Base-by-base conservation (phyloP, 1,140 invertebrate species). In the Ceratina australensis region DNA sequence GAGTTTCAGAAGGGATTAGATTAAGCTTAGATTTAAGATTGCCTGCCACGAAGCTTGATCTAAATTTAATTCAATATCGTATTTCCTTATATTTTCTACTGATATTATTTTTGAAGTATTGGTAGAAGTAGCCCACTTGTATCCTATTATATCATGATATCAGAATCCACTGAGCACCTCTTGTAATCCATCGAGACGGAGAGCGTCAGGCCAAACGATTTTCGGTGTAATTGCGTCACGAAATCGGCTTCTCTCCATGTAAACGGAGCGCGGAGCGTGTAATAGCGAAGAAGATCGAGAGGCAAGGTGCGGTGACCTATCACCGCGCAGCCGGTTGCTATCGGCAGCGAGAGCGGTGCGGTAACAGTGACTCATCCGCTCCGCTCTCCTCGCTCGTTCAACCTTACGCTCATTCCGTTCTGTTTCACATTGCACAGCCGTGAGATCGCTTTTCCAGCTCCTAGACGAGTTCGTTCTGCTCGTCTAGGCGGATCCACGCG, bases 241-340 rank as follows among this genome's bases (percentile, higher is more conserved):
- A 33, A 67, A 81, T 79, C 52, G n/a, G 1, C 56, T 76, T 18
- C 42, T 69, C 42, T 50, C 13, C 47, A 18, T 26, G 56, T 26
- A 42, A 42, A 5, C 47, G 60, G 64, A n/a, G 54, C 28, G 50
- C 33, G n/a, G 33, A 54, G 3, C 10, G n/a, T 50, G 24, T 78
- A 28, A 42, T 4, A 49, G 24, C 16, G 24, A 20, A 60, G 56
- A 67, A 72, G 74, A 85, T 86, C 77, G 81, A 80, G 65, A 79
- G 77, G 86, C 83, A 87, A 87, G 87, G 83, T 87, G 87, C 86
- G 87, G 79, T 85, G 86, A 88, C 86, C 87, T 84, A 88, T 82
- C 86, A 80, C 85, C 71, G 85, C 52, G 81, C 78, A 86, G 80
- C 81, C 66, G 72, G 81, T 83, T 76, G 61, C 64, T 72, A 76